Evolutionary conservation across 2,113 vertebrate genomes (phyloP), one percentile per base, ranked within the genome.

Genomic region (Rostratula benghalensis): DNA sequence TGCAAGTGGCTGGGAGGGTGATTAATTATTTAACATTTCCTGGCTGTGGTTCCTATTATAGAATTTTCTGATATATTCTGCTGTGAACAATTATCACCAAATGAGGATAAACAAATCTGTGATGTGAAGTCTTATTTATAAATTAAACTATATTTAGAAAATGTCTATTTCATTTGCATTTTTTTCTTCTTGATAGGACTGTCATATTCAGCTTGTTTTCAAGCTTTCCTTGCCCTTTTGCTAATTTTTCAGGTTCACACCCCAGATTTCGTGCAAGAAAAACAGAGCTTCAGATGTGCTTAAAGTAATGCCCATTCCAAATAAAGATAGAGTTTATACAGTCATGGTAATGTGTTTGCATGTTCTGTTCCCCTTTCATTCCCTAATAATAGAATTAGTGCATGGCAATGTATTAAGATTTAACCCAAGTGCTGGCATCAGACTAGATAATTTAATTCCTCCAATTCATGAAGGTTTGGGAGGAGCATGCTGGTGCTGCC

Each of bases 11-110:
- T 98, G 98, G 97, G 97, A 97, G 94, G 94, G 97, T 97, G 97
- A 98, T 98, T 98, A 98, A 99, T 99, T 98, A 99, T 98, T 99
- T 98, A 99, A 98, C 97, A 92, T 97, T 98, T 98, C 97, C 98
- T 98, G 98, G 98, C 97, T 98, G 96, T 97, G 98, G 97, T 97
- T 98, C 98, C 98, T 98, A 95, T 98, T 98, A 98, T 97, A 98
- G 98, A 98, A 98, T 98, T 98, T 98, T 98, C 98, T 98, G 98
- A 98, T 98, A 98, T 96, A 97, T 98, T 98, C 97, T 98, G 95
- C 98, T 98, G 97, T 97, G 98, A 98, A 98, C 98, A 98, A 97
- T 98, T 98, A 98, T 98, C 98, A 97, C 97, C 97, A 96, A 98
- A 97, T 96, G 91, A 97, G 97, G 96, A 97, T 98, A 98, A 98